A percentile compares a stretch with the other conserved stretches of the same genome.
These are phyloP conservation scores for Alviniconcha strummeri DNA, from an alignment of 2,888 invertebrate species.

Conservation along the genomic window DNA sequence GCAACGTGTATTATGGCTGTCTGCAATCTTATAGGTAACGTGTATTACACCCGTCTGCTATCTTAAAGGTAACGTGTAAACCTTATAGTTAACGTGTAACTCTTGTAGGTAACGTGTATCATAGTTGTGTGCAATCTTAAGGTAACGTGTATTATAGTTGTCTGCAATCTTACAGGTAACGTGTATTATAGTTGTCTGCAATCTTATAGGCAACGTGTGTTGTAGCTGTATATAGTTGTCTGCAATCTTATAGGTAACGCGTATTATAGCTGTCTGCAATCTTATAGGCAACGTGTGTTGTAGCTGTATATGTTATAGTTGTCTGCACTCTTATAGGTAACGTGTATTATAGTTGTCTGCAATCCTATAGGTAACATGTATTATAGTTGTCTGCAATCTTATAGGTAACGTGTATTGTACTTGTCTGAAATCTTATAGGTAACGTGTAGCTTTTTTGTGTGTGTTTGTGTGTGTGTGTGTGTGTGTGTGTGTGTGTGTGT, in stretches of 20 bases:
- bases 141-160: too few species aligned
- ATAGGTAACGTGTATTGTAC: too few species aligned
- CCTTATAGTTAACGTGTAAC: constrained; percentile 25
- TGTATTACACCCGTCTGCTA: too few species aligned
- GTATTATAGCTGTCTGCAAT: too few species aligned
- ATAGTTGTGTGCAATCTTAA: too few species aligned
- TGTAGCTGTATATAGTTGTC: background rate
- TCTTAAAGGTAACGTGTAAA: constrained; percentile 18
- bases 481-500: constrained; percentile 3
- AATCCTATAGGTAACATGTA: too few species aligned
- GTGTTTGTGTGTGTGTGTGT: constrained; percentile 1
- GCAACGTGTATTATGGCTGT: background rate
- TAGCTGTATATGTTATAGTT: background rate
- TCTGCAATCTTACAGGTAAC: too few species aligned
- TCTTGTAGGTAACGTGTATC: too few species aligned
- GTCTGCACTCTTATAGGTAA: background rate
- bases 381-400: too few species aligned
- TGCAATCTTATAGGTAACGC: background rate
- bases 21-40: background rate
- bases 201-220: too few species aligned
- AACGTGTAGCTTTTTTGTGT: background rate
- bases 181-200: background rate
- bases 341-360: too few species aligned
- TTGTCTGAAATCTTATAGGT: too few species aligned
- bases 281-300: constrained; percentile 8